A percentile compares a stretch with the other conserved stretches of the same genome.
These are phyloP conservation scores for Neomonachus schauinslandi DNA, from an alignment of 2,113 vertebrate genomes.

Conservation along the genomic window DNA sequence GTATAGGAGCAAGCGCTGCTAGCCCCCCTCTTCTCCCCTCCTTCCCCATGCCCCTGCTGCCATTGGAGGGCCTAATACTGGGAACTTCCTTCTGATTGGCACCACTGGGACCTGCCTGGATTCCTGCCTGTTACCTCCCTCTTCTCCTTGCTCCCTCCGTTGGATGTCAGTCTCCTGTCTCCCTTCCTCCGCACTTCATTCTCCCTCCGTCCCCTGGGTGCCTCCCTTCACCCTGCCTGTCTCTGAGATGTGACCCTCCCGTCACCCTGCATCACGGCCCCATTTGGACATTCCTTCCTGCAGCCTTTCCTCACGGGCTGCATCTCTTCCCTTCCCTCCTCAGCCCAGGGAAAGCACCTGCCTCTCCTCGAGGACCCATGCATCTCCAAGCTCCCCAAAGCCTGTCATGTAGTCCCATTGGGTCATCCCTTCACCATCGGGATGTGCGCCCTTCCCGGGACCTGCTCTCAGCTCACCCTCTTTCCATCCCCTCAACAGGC, in stretches of 20 bases:
- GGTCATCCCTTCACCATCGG: neutral
- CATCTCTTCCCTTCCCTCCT: neutral
- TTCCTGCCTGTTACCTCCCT: neutral
- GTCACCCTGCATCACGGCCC: neutral
- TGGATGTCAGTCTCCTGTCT: neutral
- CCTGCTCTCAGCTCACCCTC: neutral
- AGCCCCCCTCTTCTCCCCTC: neutral
- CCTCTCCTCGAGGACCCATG: neutral
- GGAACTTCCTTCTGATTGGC: no score
- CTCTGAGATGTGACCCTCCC: neutral
- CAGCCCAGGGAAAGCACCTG: neutral
- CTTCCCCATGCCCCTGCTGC: neutral
- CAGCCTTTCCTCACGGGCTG: neutral
- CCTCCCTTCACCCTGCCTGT: neutral
- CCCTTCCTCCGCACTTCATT: neutral
- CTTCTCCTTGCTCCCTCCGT: no score
- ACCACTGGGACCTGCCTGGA: neutral
- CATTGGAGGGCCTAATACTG: no score
- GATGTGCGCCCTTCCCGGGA: neutral
- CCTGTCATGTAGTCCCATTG: neutral
- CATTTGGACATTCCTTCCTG: neutral
- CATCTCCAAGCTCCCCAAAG: neutral
- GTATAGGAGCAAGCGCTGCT: neutral
- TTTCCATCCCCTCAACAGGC: fast-evolving
- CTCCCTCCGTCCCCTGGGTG: neutral